These are phyloP conservation scores for Nephrotoma flavescens DNA, from an alignment of 2,888 invertebrate genomes.

Conservation along the genomic window DNA sequence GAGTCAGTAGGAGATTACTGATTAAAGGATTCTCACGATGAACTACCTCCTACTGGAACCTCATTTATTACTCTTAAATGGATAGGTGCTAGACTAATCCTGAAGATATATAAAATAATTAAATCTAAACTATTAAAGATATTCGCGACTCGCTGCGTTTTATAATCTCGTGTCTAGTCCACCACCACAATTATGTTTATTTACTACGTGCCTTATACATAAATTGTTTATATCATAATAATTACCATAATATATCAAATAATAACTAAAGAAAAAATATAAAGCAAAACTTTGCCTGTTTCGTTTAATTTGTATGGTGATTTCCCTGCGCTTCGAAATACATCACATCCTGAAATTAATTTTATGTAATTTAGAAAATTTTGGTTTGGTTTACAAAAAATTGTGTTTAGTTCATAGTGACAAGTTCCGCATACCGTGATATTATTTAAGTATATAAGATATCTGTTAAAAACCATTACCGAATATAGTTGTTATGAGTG, in stretches of 20 bases:
- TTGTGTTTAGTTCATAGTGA: neutral
- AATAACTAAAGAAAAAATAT: neutral
- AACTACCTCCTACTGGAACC: too few relatives aligned
- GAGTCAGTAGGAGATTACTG: too few relatives aligned
- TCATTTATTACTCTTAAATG: too few relatives aligned
- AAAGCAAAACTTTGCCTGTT: neutral
- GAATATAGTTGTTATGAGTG: neutral
- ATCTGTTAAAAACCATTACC: neutral
- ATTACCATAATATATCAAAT: neutral
- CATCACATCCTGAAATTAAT: neutral
- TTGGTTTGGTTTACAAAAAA: neutral
- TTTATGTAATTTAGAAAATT: neutral
- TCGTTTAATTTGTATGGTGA: neutral
- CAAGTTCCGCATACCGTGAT: neutral
- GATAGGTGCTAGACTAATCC: too few relatives aligned
- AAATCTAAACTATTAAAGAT: neutral
- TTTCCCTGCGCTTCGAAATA: neutral
- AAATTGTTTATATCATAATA: neutral
- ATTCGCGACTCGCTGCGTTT: neutral
- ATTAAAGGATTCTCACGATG: too few relatives aligned
- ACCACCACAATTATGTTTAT: neutral
- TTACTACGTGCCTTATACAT: neutral
- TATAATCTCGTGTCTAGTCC: neutral
- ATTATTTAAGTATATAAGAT: neutral
- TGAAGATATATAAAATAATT: too few relatives aligned